Evolutionary conservation across 2,797 vertebrate genomes (phyloP), one percentile per base, ranked within the genome.

Genomic region (Halcyon badia): DNA sequence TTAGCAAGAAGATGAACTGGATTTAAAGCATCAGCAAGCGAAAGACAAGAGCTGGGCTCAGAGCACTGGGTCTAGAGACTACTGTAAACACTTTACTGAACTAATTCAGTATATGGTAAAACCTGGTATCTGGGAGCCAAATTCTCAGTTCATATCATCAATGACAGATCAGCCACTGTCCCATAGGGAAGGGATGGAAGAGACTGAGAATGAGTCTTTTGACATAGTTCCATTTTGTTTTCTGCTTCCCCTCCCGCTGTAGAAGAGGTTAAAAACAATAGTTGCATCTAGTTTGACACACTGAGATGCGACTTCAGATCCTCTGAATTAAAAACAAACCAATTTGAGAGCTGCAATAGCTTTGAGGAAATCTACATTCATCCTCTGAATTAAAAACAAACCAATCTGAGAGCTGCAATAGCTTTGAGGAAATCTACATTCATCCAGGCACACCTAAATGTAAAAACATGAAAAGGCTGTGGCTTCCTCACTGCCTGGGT

Each of bases 321-420:
- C 10, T 82, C 69, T 83, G 61, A 94, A 78, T 76, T 39, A 64
- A 76, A 92, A 91, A 21, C 41, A 83, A 75, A 84, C 14, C 35
- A 65, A 25, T 35, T 14, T 46, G 70, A 76, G 80, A 66, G 30
- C 35, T 46, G 49, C 0, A 0, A 81, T 28, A 46, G 25, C 72
- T 95, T 48, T 66, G 30, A 95, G 92, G 85, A 87, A 92, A 76
- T 75, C 28, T 65, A 37, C 51, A 73, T 83, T 57, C 51, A 80
- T 82, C 30, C 58, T 82, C 69, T 83, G 61, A 94, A 78, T 76
- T 39, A 64, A 76, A 92, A 91, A 21, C 41, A 83, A 75, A 84
- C 14, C 35, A 65, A 25, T 35, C 15, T 46, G 70, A 76, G 80
- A 66, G 30, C 35, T 46, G 49, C 0, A 0, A 81, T 28, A 46